Evolutionary conservation across 2,797 vertebrate species (phyloP), one percentile per base, ranked within the genome.

Genomic region (Aplochiton taeniatus): DNA sequence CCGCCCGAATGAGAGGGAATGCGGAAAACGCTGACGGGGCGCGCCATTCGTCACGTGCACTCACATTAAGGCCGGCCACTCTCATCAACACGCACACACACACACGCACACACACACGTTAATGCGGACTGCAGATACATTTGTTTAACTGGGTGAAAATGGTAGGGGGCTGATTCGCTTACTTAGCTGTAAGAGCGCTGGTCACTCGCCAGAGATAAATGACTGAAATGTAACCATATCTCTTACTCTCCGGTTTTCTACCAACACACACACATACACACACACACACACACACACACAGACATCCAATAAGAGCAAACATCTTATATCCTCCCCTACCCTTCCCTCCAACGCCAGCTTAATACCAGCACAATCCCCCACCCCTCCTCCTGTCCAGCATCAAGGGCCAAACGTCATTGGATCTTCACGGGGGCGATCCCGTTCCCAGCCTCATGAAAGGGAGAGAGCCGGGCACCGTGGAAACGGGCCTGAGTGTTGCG

Each of bases 401-500:
- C 66, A 43, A 53, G 59, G 54, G 65, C 41, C 68, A 65, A 70
- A 77, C 79, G 77, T 74, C 70, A 79, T 88, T 86, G 83, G 80
- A 80, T 70, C 67, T 73, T 71, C 63, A 75, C 81, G 71, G 73
- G 74, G 72, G 69, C 73, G 62, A 84, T 84, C 79, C 66, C 66
- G 69, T 65, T 79, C 63, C 70, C 31, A 78, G 73, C n/a, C 72
- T 76, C 83, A 88, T 88, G 85, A 90, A 85, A 88, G 78, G 71
- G 17, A 50, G 17, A 50, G 63, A 74, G 65, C 72, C 42, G 14
- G 75, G 71, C 76, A 75, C 78, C 74, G 31, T 31, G 74, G 74
- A 87, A 79, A 77, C 74, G 83, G 88, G 31, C 31, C 77, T 84
- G 78, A 80, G 84, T 77, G 76, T 81, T 76, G 77, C 70, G 82